Evolutionary conservation across 2,113 vertebrate genomes (phyloP).

Genomic region (Amblyopsis rosae): DNA sequence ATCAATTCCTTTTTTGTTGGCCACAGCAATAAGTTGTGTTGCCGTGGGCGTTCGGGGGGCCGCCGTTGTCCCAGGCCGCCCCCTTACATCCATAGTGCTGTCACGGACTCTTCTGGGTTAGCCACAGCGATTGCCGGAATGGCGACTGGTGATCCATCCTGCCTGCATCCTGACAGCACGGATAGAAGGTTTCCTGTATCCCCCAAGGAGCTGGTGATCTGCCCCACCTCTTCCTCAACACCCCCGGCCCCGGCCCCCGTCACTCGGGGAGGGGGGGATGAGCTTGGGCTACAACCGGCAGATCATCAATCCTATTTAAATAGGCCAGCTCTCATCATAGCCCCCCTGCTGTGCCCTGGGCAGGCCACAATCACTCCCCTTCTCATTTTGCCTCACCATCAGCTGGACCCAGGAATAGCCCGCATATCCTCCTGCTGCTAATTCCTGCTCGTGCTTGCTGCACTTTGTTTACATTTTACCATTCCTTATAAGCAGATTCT

Average conservation of each 20-base stretch:
- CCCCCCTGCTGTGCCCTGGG: slow-evolving; percentile 55
- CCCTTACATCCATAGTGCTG: slow-evolving; percentile 44
- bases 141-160: slow-evolving; percentile 56
- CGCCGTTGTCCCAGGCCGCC: slow-evolving; percentile 35
- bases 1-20: slow-evolving; percentile 60
- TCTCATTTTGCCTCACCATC: slow-evolving; percentile 37
- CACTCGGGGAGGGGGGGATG: slow-evolving; percentile 7
- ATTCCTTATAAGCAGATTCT: slow-evolving; percentile 7
- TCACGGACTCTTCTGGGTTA: slow-evolving; percentile 74
- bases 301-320: slow-evolving; percentile 78
- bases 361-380: slow-evolving; percentile 53
- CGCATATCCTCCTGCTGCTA: slow-evolving; percentile 17
- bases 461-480: slow-evolving; percentile 11
- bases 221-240: slow-evolving; percentile 14
- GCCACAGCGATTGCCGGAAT: slow-evolving; percentile 59
- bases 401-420: slow-evolving; percentile 24
- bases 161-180: slow-evolving; percentile 18
- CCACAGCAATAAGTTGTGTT: slow-evolving; percentile 55
- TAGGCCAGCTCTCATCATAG: slow-evolving; percentile 57
- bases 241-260: background rate
- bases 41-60: slow-evolving; percentile 29
- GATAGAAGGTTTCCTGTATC: slow-evolving; percentile 19
- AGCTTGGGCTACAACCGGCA: slow-evolving; percentile 48
- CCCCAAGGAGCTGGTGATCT: slow-evolving; percentile 25
- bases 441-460: slow-evolving; percentile 22